Evolutionary conservation across 2,113 vertebrate species (phyloP), one percentile per base, ranked within the genome.

Genomic region (Jaculus jaculus): DNA sequence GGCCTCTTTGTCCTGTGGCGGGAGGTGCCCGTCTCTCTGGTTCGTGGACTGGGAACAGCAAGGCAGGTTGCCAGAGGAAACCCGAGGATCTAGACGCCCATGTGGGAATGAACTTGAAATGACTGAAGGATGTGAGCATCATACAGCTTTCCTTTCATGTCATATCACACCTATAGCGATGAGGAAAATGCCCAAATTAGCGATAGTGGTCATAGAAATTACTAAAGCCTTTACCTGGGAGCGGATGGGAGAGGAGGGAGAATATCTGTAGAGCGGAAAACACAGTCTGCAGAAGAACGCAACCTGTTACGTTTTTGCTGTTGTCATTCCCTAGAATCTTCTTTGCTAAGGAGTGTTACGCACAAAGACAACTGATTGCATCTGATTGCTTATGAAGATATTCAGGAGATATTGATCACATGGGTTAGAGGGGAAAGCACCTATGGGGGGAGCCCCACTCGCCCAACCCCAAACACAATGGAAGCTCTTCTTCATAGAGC

Each of bases 401-500:
- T 90, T 95, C 66, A 73, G 60, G 86, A 92, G 86, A 61, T 15
- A 32, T 94, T 96, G 90, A 78, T 89, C 47, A 34, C 32, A 65
- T 63, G 66, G 0, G 88, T 88, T 71, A 90, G 80, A 81, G 54
- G 75, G 24, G 66, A 65, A 39, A 61, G 72, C 34, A 78, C 34
- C 72, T 79, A 32, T 68, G 65, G 91, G 84, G 81, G 80, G 89
- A 82, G 34, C 16, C 12, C 65, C 54, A 51, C 34, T 85, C 75
- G 74, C 92, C 42, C n/a, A 75, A 65, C 42, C 51, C 47, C 61
- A 74, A 34, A 75, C 69, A 91, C 63, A 83, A 77, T 21, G 42
- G 30, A 63, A 82, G 91, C 94, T 84, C 92, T 96, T 88, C 94
- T 96, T 95, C 80, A 30, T 68, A 72, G 87, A 54, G 65, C 91